These are phyloP conservation scores for Pseudochirops corinnae DNA, from an alignment of 2,797 vertebrate species.

Conservation along the genomic window DNA sequence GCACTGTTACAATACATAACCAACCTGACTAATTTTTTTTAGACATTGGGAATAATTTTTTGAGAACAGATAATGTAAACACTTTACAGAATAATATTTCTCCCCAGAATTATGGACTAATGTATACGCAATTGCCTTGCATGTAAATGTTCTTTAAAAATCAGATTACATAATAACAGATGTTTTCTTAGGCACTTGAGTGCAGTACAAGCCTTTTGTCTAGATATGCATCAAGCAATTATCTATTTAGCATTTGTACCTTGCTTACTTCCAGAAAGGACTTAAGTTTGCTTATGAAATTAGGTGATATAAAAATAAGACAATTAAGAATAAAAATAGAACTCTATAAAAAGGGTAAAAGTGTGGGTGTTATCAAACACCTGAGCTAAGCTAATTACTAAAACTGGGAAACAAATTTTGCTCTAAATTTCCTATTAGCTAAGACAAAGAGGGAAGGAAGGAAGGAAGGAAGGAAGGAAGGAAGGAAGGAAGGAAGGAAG, in stretches of 20 bases:
- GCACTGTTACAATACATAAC: not conserved
- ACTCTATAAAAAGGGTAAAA: conserved; percentile 29
- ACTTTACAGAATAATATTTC: not conserved
- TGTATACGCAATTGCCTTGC: not conserved
- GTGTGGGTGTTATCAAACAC: not conserved
- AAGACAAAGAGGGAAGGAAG: not conserved
- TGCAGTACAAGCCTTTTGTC: conserved; percentile 10
- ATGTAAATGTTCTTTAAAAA: not conserved
- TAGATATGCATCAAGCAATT: conserved; percentile 10
- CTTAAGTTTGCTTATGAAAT: conserved; percentile 60
- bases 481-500: not conserved
- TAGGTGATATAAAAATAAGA: conserved; percentile 32
- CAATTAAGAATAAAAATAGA: conserved; percentile 25
- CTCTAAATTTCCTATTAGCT: not conserved
- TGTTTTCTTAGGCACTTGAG: not conserved
- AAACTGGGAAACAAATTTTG: not conserved
- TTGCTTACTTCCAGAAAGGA: conserved; percentile 3
- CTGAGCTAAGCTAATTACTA: conserved; percentile 31
- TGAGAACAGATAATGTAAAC: not conserved
- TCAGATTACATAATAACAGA: not conserved
- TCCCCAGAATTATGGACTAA: not conserved
- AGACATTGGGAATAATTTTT: not conserved
- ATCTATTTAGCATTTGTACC: conserved; percentile 1
- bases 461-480: not conserved
- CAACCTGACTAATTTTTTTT: not conserved